Conservation (phyloP, 2,113 vertebrate genomes). For the Setophaga coronata region DNA sequence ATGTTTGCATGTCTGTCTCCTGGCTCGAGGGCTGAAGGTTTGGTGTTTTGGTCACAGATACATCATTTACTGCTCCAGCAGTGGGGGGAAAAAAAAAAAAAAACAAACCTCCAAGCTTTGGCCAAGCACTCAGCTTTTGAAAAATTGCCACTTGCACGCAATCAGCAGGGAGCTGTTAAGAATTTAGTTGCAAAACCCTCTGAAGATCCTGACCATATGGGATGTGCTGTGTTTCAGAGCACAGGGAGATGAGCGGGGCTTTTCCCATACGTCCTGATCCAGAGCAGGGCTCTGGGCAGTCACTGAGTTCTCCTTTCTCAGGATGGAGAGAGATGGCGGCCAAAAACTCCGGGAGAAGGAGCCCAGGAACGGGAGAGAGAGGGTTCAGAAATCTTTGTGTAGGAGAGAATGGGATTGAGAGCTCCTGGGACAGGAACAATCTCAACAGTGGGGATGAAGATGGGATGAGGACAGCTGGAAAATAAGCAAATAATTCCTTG, state of each 20-base stretch:
- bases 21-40: background rate
- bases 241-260: background rate
- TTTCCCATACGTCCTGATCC: background rate
- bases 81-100: background rate
- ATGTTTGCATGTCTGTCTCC: background rate
- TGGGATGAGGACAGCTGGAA: background rate
- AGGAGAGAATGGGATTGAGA: background rate
- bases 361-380: background rate
- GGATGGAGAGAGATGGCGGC: background rate
- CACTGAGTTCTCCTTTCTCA: background rate
- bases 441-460: background rate
- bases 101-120: background rate
- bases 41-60: constrained; percentile 30
- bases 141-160: constrained; percentile 45
- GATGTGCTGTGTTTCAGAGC: background rate
- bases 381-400: background rate
- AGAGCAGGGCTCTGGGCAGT: background rate
- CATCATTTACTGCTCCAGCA: constrained; percentile 24
- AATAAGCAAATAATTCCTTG: background rate
- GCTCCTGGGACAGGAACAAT: background rate
- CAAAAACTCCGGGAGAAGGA: background rate
- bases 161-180: constrained; percentile 48
- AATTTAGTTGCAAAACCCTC: constrained; percentile 43
- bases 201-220: constrained; percentile 53
- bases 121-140: constrained; percentile 29